phyloP scores from a whole-genome alignment of 2,888 invertebrate genomes.

The Tetranychus piercei region DNA sequence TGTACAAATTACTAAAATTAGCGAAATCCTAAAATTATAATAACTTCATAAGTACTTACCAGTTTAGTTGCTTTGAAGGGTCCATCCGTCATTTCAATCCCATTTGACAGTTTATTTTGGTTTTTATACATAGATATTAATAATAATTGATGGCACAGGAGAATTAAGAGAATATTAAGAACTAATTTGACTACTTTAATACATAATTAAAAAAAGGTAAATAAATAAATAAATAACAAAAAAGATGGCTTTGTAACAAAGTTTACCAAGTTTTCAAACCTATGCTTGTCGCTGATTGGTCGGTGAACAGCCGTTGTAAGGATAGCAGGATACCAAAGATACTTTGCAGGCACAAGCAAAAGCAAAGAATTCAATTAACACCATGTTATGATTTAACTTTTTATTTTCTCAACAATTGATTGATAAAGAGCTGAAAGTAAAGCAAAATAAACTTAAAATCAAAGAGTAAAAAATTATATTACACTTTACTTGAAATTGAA shows the following conservation, averaged over 20 bases:
- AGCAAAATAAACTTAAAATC: too few species aligned
- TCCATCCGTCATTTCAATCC: background rate
- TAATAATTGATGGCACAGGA: background rate
- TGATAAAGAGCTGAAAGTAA: too few species aligned
- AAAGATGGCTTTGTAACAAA: background rate
- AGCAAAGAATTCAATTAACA: too few species aligned
- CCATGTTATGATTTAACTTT: too few species aligned
- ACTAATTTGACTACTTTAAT: background rate
- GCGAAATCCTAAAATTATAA: background rate
- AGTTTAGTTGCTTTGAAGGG: conserved; percentile 3
- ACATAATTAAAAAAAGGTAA: background rate
- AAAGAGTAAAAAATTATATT: too few species aligned
- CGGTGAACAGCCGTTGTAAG: background rate
- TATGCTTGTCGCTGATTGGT: background rate
- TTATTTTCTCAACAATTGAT: too few species aligned
- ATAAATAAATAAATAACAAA: background rate
- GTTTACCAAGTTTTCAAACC: background rate
- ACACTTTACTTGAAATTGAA: too few species aligned
- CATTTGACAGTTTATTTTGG: background rate
- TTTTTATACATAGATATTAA: background rate
- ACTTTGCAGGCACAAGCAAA: too few species aligned
- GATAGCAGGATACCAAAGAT: too few species aligned
- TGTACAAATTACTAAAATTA: too few species aligned
- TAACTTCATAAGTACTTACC: background rate
- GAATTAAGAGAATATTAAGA: background rate